Percentiles rank a stretch among this genome's conserved stretches.
Evolutionary conservation across 1,140 invertebrate genomes (phyloP).

Genomic region (Orchestia grillus): DNA sequence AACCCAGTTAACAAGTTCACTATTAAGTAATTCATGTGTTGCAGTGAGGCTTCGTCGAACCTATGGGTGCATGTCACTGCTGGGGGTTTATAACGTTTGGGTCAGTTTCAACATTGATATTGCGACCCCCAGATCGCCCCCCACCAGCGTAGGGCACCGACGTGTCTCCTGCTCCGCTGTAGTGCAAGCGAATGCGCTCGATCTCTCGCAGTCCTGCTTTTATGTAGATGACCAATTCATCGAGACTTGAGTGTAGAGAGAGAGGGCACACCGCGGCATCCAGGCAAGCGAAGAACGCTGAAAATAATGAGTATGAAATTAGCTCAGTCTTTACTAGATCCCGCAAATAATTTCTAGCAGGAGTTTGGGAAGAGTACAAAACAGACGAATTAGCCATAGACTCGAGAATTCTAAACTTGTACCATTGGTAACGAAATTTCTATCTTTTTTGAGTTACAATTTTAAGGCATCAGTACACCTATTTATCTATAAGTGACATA

Average conservation of each 20-base stretch:
- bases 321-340: not conserved
- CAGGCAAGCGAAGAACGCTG: slow-evolving; percentile 33
- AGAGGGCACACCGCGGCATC: slow-evolving; percentile 14
- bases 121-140: not conserved
- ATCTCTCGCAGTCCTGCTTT: slow-evolving; percentile 1
- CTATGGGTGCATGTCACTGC: not conserved
- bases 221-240: slow-evolving; percentile 13
- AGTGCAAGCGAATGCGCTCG: not conserved
- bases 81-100: not conserved
- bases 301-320: not conserved
- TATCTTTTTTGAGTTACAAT: too few species aligned
- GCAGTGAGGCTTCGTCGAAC: not conserved
- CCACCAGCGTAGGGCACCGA: not conserved
- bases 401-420: too few species aligned
- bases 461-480: too few species aligned
- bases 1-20: not conserved
- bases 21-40: not conserved
- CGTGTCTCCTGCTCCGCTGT: not conserved
- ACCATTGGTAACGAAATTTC: too few species aligned
- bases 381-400: too few species aligned
- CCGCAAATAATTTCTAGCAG: not conserved
- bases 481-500: too few species aligned
- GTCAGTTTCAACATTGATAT: not conserved
- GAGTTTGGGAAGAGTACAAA: not conserved
- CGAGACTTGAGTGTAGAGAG: not conserved